Conservation (phyloP, 2,797 vertebrate species). For the Leuciscus waleckii region DNA sequence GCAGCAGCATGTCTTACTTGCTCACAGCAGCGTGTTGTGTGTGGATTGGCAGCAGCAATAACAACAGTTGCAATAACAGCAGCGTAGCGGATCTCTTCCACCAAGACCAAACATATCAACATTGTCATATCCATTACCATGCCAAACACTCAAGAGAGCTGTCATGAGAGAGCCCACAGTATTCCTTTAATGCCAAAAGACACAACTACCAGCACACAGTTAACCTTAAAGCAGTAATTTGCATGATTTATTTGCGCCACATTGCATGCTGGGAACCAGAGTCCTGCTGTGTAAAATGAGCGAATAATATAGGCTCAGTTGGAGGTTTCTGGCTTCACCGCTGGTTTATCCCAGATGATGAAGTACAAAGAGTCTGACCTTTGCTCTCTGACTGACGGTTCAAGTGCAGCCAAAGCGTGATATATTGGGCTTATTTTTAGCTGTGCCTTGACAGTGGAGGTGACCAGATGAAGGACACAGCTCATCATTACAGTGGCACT, state of each 20-base stretch:
- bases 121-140: no score
- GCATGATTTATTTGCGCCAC: conserved; percentile 15
- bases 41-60: no score
- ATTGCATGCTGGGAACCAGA: conserved; percentile 22
- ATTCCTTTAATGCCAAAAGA: background rate
- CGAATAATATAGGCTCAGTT: background rate
- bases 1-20: no score
- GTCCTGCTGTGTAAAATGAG: conserved; percentile 20
- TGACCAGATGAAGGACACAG: conserved; percentile 28
- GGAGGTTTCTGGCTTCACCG: background rate
- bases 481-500: conserved; percentile 35
- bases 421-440: conserved; percentile 46
- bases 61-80: no score
- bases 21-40: no score
- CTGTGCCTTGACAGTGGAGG: conserved; percentile 4
- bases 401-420: conserved; percentile 27
- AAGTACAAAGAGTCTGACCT: conserved; percentile 25
- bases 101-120: no score
- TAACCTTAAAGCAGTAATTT: conserved; percentile 13
- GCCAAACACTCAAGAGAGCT: no score
- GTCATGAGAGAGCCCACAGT: no score
- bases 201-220: background rate
- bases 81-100: no score
- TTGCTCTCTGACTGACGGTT: conserved; percentile 30
- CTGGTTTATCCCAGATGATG: conserved; percentile 14